Evolutionary conservation across 1,140 invertebrate genomes (phyloP).

Genomic region (Conopomorpha cramerella): DNA sequence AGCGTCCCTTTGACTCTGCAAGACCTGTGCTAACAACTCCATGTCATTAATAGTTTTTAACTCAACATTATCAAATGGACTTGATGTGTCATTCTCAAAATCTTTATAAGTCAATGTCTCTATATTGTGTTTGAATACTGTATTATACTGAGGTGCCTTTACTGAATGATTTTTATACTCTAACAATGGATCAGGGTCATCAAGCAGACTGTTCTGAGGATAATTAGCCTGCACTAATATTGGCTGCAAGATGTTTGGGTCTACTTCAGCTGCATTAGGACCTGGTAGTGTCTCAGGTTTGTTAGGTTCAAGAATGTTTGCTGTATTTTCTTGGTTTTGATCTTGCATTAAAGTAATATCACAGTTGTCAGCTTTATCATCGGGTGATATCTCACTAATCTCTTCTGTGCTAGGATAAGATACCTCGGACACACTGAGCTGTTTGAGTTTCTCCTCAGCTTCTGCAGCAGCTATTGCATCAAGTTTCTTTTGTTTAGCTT

Average conservation of each 20-base stretch:
- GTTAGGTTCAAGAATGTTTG: slow-evolving; percentile 13
- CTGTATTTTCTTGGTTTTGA: slow-evolving; percentile 14
- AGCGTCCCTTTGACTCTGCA: slow-evolving; percentile 37
- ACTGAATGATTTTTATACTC: slow-evolving; percentile 31
- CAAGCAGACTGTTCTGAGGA: slow-evolving; percentile 33
- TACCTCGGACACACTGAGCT: slow-evolving; percentile 60
- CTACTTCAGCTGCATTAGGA: slow-evolving; percentile 18
- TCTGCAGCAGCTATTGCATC: slow-evolving; percentile 43
- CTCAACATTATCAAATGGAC: slow-evolving; percentile 89
- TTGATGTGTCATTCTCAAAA: slow-evolving; percentile 87
- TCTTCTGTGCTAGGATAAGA: slow-evolving; percentile 61
- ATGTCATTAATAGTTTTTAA: slow-evolving; percentile 89
- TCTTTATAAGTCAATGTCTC: slow-evolving; percentile 71
- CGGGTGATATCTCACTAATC: slow-evolving; percentile 56
- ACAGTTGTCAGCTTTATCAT: slow-evolving; percentile 45
- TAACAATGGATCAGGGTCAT: slow-evolving; percentile 51
- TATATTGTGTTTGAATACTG: slow-evolving; percentile 23
- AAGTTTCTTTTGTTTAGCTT: slow-evolving; percentile 53
- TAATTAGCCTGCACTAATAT: slow-evolving; percentile 31
- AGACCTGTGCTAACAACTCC: slow-evolving; percentile 79
- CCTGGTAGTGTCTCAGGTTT: slow-evolving; percentile 17
- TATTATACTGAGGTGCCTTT: slow-evolving; percentile 28
- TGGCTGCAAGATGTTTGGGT: slow-evolving; percentile 44
- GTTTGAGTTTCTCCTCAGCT: slow-evolving; percentile 60
- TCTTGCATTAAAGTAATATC: slow-evolving; percentile 24